phyloP scores from a whole-genome alignment of 2,888 invertebrate species.

The Himalopsyche tibetana region DNA sequence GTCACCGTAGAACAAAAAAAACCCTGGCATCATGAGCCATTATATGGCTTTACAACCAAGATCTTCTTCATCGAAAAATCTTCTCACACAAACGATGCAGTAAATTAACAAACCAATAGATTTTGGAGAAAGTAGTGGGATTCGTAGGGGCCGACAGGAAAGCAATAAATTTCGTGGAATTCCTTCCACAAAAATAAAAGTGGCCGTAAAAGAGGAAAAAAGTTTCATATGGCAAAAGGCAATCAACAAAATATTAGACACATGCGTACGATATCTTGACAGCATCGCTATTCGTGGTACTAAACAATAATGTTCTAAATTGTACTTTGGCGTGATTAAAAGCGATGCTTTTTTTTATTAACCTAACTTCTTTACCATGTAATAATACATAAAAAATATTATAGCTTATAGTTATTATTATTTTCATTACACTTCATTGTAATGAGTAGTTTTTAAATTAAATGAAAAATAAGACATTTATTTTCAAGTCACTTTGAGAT shows the following conservation, averaged over 20 bases:
- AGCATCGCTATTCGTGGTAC: neutral
- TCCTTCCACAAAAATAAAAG: constrained; percentile 16
- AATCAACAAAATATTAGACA: constrained; percentile 34
- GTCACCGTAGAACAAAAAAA: neutral
- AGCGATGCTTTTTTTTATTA: too few relatives aligned
- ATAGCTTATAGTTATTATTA: too few relatives aligned
- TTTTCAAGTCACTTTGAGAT: too few relatives aligned
- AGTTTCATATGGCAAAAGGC: constrained; percentile 16
- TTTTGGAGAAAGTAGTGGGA: constrained; percentile 5
- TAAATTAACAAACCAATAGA: constrained; percentile 13
- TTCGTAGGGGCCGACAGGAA: constrained; percentile 3
- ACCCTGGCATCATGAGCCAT: neutral
- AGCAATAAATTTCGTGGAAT: constrained; percentile 17
- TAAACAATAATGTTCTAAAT: neutral
- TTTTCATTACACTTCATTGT: too few relatives aligned
- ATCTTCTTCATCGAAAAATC: neutral
- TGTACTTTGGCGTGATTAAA: neutral
- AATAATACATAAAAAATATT: too few relatives aligned
- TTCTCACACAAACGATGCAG: constrained; percentile 11
- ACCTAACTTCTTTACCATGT: too few relatives aligned
- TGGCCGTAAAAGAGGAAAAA: neutral
- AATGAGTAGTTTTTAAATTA: too few relatives aligned
- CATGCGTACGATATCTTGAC: constrained; percentile 30
- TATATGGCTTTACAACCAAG: neutral
- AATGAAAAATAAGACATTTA: too few relatives aligned